Evolutionary conservation across 2,888 invertebrate species (phyloP).

Genomic region (Napeogenes sylphis): DNA sequence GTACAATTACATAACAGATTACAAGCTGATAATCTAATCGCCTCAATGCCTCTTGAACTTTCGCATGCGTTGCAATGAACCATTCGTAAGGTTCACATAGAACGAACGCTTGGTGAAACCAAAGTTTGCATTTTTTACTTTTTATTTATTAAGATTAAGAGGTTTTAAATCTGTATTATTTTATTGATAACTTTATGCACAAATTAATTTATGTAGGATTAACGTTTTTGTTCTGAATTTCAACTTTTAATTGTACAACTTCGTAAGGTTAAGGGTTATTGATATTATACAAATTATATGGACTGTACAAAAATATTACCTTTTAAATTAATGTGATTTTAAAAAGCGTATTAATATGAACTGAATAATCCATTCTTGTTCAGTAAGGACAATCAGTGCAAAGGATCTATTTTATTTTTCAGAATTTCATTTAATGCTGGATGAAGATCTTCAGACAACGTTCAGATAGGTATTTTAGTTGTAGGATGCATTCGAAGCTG

Average conservation of each 20-base stretch:
- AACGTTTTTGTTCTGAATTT: too few species aligned
- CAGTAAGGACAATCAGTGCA: constrained; percentile 23
- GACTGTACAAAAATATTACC: too few species aligned
- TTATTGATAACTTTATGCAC: too few species aligned
- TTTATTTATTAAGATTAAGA: too few species aligned
- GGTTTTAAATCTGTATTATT: too few species aligned
- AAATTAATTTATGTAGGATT: too few species aligned
- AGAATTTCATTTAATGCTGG: constrained; percentile 30
- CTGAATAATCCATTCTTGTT: constrained; percentile 16
- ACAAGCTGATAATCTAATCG: constrained; percentile 53
- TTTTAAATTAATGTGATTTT: too few species aligned
- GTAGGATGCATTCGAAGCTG: constrained; percentile 26
- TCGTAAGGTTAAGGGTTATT: too few species aligned
- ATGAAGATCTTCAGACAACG: constrained; percentile 27
- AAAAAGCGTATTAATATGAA: constrained; percentile 2
- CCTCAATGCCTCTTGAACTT: constrained; percentile 55
- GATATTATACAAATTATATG: too few species aligned
- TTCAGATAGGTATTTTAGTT: constrained; percentile 28
- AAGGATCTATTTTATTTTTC: constrained; percentile 25
- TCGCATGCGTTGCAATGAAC: constrained; percentile 39
- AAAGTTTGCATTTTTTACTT: too few species aligned
- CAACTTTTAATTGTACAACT: too few species aligned
- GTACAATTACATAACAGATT: constrained; percentile 48
- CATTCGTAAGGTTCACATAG: constrained; percentile 21
- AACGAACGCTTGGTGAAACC: too few species aligned